Conservation (phyloP, 2,888 invertebrate species). For the Heliconius aoede region DNA sequence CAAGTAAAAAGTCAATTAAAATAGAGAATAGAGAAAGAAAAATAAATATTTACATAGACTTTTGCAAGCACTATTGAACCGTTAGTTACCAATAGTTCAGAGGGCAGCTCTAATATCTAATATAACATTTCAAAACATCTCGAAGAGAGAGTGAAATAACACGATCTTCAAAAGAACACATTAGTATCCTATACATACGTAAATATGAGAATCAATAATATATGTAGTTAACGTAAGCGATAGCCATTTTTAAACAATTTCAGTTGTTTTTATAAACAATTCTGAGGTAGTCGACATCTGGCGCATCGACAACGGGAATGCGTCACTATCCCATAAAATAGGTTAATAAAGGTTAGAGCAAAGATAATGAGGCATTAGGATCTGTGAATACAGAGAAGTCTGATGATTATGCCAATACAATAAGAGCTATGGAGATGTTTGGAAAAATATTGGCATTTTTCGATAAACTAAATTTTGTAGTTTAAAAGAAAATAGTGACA, state of each 20-base stretch:
- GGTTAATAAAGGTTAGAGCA: constrained; percentile 52
- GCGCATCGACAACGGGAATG: constrained; percentile 48
- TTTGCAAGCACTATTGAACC: no score
- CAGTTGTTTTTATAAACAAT: constrained; percentile 1
- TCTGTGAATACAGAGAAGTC: background rate
- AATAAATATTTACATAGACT: no score
- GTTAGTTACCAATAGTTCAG: background rate
- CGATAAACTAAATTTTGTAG: background rate
- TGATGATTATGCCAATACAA: background rate
- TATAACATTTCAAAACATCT: no score
- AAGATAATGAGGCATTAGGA: constrained; percentile 29
- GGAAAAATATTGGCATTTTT: background rate
- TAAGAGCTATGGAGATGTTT: background rate
- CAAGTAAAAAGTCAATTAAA: no score
- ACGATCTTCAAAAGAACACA: background rate
- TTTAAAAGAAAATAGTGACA: background rate
- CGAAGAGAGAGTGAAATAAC: background rate
- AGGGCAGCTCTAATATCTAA: no score
- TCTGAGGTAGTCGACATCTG: constrained; percentile 52
- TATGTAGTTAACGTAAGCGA: no score
- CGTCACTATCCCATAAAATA: constrained; percentile 55
- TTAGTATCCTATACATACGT: no score
- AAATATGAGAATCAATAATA: no score
- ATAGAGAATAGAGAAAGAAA: no score
- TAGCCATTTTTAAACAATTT: constrained; percentile 3